These are phyloP conservation scores for Alethe castanea DNA, from an alignment of 2,113 vertebrate genomes.

Conservation along the genomic window DNA sequence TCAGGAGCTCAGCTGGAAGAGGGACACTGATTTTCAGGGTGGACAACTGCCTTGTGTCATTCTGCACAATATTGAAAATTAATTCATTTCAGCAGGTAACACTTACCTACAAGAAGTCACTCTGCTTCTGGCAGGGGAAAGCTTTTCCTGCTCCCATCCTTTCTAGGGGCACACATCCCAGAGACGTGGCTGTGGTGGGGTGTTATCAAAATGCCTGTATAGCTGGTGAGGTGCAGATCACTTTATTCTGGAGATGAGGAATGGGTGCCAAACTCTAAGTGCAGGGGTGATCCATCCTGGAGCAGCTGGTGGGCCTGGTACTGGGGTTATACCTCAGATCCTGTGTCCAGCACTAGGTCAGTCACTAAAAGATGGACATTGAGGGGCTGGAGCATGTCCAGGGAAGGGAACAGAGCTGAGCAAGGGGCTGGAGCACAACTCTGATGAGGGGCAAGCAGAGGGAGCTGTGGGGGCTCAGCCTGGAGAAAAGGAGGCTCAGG, in stretches of 20 bases:
- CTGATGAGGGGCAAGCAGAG: neutral
- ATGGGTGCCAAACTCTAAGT: neutral
- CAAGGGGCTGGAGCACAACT: neutral
- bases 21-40: neutral
- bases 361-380: neutral
- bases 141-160: neutral
- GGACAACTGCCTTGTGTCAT: neutral
- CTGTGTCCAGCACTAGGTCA: accelerated
- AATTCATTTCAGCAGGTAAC: neutral
- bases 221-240: neutral
- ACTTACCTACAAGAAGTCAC: neutral
- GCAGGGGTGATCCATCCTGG: neutral
- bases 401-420: neutral
- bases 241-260: neutral
- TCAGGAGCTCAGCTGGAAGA: neutral
- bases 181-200: accelerated
- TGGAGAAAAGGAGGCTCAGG: neutral
- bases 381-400: neutral
- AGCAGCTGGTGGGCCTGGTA: neutral
- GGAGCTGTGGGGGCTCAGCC: neutral
- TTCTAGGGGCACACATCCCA: accelerated
- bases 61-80: neutral
- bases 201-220: neutral
- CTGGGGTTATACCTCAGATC: neutral
- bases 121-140: neutral